These are phyloP conservation scores for Cladopsammia gracilis DNA, from an alignment of 64 coral and sea anemone species.

Conservation along the genomic window DNA sequence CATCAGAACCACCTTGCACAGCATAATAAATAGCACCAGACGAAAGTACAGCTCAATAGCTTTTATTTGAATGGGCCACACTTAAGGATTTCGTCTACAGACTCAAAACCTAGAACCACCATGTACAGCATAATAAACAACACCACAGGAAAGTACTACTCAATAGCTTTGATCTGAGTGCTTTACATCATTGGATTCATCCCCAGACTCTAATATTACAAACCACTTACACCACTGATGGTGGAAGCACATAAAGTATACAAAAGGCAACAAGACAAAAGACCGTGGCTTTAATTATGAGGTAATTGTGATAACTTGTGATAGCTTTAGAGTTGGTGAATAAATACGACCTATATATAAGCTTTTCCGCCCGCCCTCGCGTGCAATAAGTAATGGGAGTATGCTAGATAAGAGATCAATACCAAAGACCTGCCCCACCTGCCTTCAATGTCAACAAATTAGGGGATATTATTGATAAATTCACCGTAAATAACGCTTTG, in stretches of 20 bases:
- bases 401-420: conserved; percentile 32
- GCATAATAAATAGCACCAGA: too few species aligned
- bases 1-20: too few species aligned
- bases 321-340: neutral
- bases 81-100: too few species aligned
- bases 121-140: too few species aligned
- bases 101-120: too few species aligned
- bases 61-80: too few species aligned
- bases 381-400: conserved; percentile 11
- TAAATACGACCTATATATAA: neutral
- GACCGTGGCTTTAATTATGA: neutral
- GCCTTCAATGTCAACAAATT: conserved; percentile 52
- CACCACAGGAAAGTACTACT: too few species aligned
- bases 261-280: neutral
- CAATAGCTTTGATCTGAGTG: too few species aligned
- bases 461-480: conserved; percentile 4
- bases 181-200: too few species aligned
- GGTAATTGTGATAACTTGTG: neutral
- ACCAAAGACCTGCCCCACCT: neutral
- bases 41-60: too few species aligned
- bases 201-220: too few species aligned
- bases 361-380: neutral
- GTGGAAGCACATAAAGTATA: neutral
- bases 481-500: neutral
- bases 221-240: too few species aligned